Conservation (phyloP, 2,888 invertebrate genomes). For the Machimus atricapillus region DNA sequence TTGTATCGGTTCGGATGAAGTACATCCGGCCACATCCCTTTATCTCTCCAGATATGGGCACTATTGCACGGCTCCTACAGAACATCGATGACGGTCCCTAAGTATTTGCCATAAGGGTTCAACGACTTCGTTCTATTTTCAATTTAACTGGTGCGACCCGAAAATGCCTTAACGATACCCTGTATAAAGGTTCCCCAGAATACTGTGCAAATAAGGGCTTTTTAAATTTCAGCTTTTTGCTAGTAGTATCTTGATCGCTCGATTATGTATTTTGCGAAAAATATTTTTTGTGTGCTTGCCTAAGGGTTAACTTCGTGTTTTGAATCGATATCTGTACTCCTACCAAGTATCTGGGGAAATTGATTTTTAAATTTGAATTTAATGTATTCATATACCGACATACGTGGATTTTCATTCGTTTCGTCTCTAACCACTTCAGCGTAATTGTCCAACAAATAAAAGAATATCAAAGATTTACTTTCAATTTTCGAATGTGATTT, state of each 20-base stretch:
- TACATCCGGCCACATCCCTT: background rate
- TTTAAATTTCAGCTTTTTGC: background rate
- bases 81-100: background rate
- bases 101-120: constrained; percentile 1
- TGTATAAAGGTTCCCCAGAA: background rate
- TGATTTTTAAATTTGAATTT: background rate
- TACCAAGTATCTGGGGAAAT: background rate
- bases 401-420: background rate
- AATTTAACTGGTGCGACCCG: background rate
- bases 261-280: background rate
- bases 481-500: no score
- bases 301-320: background rate
- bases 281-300: background rate
- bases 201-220: background rate
- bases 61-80: background rate
- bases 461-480: no score
- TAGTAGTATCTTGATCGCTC: background rate
- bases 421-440: background rate
- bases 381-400: background rate
- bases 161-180: background rate
- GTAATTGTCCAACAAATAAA: background rate
- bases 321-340: background rate
- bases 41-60: background rate
- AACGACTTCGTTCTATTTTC: constrained; percentile 16
- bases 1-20: background rate